Base-by-base conservation (phyloP, 2,888 invertebrate genomes). In the Lagria hirta region DNA sequence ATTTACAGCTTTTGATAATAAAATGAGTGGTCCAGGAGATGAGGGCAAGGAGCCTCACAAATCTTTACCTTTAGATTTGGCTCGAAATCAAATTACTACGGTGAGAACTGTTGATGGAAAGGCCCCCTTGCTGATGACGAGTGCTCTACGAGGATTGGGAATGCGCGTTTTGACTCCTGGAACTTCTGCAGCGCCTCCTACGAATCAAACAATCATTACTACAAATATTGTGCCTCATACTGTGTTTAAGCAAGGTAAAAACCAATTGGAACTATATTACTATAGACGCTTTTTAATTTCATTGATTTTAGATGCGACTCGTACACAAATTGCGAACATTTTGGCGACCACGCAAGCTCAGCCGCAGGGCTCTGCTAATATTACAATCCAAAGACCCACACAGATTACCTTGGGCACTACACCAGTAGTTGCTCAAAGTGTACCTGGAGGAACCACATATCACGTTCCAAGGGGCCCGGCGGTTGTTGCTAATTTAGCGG, bases 401-500 rank as follows among this genome's bases (percentile, higher is more conserved):
- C 72, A 72, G 52, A 69, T 72, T 26, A 69, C 72, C 1, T 60
- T 72, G 26, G 63, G 70, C 16, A 60, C 68, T 14, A 43, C 65
- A 10, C 66, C 70, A 11, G 61, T 66, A 4, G 61, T 68, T n/a
- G 61, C 65, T 5, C 65, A 63, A 43, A 64, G 53, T 22, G 48
- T 64, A 13, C 51, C 62, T 10, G 34, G 54, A 13, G 69, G 68
- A 24, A 55, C 68, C 5, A 64, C 70, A 8, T 72, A 70, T 52
- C 73, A 73, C 57, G 72, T 73, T 3, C 73, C 73, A 4, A 60
- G 80, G 43, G 86, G 86, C 1, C 79, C 86, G 8, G 86, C 86
- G 0, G 85, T 85, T 6, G 86, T 86, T 2, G 86, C 86, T 0
- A 86, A 83, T 50, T 77, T 87, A 11, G 81, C 86, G 6, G 82